Base-by-base conservation (phyloP, 2,888 invertebrate species). In the Ormyrus pomaceus region DNA sequence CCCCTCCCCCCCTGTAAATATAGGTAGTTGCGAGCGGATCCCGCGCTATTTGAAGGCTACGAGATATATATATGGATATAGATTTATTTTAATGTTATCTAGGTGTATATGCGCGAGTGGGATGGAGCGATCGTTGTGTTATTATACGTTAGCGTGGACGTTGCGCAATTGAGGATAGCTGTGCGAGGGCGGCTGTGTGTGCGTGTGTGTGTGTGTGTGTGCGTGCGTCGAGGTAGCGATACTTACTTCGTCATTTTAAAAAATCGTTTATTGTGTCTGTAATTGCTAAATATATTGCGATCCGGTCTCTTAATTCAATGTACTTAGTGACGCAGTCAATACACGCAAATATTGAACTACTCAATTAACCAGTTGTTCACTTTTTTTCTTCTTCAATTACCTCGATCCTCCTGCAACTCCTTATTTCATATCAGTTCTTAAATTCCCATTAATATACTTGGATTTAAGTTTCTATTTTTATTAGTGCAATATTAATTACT, bases 1-100 rank as follows among this genome's bases (percentile, higher is more conserved):
- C 19, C 19, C 19, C 19, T 19, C 19, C 19, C 19, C 19, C 1
- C 19, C 5, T 48, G n/a, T 1, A 65, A 10, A 62, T 34, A 50
- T 59, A 34, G 48, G 65, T 51, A 7, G 51, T 72, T 73, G 61
- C 45, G 58, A 51, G 73, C 58, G 58, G 58, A 46, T 8, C 50
- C 53, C 59, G 76, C 76, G 76, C 72, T 59, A 80, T 64, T 66
- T 62, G 71, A 73, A 19, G 6, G 59, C 74, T 71, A 71, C 71
- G 75, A 78, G 10, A 77, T 73, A 68, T 66, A 72, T 59, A 73
- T 64, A 64, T 19, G 19, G 1, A 2, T 48, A 90, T 89, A 90
- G 89, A 90, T 90, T 90, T 90, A 90, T 90, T 90, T 90, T 89
- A 88, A 89, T 88, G 90, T 90, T 90, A 89, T 89, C 90, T 90